Evolutionary conservation across 2,888 invertebrate genomes (phyloP).

Genomic region (Stegana nigrithorax): DNA sequence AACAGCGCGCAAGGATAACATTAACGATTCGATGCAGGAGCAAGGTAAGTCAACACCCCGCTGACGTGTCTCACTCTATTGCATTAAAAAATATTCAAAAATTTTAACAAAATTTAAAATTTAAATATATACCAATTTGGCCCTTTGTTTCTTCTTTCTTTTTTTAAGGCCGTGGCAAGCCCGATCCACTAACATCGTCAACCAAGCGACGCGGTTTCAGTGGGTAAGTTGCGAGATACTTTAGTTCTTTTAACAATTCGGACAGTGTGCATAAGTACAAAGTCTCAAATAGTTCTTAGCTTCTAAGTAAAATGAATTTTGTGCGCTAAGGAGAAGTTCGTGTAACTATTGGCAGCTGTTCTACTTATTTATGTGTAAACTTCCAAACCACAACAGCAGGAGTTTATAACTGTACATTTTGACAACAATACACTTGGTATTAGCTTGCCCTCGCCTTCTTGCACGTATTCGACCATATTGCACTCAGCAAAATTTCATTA

Average conservation of each 20-base stretch:
- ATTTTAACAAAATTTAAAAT: not conserved
- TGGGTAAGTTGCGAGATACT: slow-evolving; percentile 75
- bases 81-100: not conserved
- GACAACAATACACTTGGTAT: too few species aligned
- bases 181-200: slow-evolving; percentile 75
- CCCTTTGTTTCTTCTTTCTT: slow-evolving; percentile 53
- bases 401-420: too few species aligned
- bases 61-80: not conserved
- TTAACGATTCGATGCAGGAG: slow-evolving; percentile 65
- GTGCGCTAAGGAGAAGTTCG: too few species aligned
- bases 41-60: slow-evolving; percentile 66
- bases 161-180: slow-evolving; percentile 74
- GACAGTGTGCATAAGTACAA: not conserved
- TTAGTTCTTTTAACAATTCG: not conserved
- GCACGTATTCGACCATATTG: not conserved
- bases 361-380: too few species aligned
- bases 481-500: not conserved
- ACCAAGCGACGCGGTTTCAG: slow-evolving; percentile 87
- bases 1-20: slow-evolving; percentile 59
- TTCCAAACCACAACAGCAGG: too few species aligned
- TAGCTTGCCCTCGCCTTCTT: too few species aligned
- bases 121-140: too few species aligned
- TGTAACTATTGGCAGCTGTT: too few species aligned
- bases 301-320: too few species aligned
- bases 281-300: not conserved